Conservation (phyloP, 2,888 invertebrate species). For the Cataglyphis albicans region DNA sequence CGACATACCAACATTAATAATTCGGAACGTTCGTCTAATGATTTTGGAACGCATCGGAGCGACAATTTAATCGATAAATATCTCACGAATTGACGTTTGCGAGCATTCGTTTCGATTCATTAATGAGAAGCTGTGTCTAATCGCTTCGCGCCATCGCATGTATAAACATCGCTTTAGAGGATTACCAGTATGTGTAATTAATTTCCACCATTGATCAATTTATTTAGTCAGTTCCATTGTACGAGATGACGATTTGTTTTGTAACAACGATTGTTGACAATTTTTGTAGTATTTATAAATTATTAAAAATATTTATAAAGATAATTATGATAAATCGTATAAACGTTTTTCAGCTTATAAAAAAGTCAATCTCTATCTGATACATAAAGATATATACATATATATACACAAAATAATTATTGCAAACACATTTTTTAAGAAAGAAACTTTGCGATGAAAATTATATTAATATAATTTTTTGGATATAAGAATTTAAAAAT, state of each 20-base stretch:
- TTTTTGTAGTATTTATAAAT: neutral
- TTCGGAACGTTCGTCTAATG: conserved; percentile 69
- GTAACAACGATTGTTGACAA: neutral
- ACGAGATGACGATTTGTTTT: conserved; percentile 15
- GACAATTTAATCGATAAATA: conserved; percentile 67
- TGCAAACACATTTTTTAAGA: neutral
- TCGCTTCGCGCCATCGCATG: neutral
- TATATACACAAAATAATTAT: neutral
- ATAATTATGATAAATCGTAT: neutral
- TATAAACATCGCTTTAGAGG: neutral
- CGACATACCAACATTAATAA: conserved; percentile 70
- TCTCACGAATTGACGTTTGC: conserved; percentile 22
- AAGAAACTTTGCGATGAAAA: neutral
- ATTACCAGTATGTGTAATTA: neutral
- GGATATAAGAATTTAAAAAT: too few relatives aligned
- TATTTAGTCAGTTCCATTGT: neutral
- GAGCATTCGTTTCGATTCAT: conserved; percentile 62
- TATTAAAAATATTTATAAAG: neutral
- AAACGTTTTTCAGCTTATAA: neutral
- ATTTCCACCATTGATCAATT: conserved; percentile 35
- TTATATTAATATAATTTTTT: too few relatives aligned
- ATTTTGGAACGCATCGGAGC: conserved; percentile 64
- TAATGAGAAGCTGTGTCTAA: conserved; percentile 47
- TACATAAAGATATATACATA: neutral
- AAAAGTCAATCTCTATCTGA: neutral